Percentiles rank a stretch among this genome's conserved stretches.
These are phyloP conservation scores for Apogon talboti DNA, from an alignment of 2,797 vertebrate genomes.

Conservation along the genomic window DNA sequence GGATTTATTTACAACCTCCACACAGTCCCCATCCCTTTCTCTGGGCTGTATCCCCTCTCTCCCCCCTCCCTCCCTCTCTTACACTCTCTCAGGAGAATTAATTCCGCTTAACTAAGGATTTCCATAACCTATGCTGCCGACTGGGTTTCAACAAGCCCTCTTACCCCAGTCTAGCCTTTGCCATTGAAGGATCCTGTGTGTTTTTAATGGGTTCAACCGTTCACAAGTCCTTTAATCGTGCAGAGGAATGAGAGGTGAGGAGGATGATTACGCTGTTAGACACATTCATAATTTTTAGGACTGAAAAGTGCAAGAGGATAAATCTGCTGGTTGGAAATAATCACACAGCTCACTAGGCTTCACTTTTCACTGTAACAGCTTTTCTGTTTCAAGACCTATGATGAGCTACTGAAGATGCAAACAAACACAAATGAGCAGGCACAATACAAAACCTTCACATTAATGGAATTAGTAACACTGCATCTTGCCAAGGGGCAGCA, in stretches of 20 bases:
- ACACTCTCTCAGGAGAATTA: constrained; percentile 47
- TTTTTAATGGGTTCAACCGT: constrained; percentile 52
- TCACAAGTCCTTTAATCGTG: constrained; percentile 49
- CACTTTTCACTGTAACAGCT: constrained; percentile 29
- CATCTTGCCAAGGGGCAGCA: constrained; percentile 30
- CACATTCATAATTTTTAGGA: constrained; percentile 37
- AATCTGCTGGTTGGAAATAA: constrained; percentile 15
- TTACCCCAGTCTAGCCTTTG: constrained; percentile 25
- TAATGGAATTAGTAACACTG: constrained; percentile 47
- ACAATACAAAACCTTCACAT: constrained; percentile 52
- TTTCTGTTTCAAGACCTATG: constrained; percentile 25
- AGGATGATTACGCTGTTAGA: constrained; percentile 39
- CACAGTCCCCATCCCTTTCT: constrained; percentile 41
- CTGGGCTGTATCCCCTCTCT: constrained; percentile 10
- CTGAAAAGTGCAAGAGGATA: constrained; percentile 37
- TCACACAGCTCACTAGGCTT: constrained; percentile 20
- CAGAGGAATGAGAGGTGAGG: constrained; percentile 15
- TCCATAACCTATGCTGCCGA: constrained; percentile 46
- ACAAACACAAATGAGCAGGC: constrained; percentile 27
- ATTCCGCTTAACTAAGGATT: constrained; percentile 72
- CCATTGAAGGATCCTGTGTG: constrained; percentile 28
- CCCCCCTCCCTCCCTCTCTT: constrained; percentile 7
- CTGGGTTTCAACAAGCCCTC: constrained; percentile 36
- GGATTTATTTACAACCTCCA: constrained; percentile 71
- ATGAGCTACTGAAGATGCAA: constrained; percentile 31